phyloP scores from a whole-genome alignment of 2,113 vertebrate species.

The Mus pahari region DNA sequence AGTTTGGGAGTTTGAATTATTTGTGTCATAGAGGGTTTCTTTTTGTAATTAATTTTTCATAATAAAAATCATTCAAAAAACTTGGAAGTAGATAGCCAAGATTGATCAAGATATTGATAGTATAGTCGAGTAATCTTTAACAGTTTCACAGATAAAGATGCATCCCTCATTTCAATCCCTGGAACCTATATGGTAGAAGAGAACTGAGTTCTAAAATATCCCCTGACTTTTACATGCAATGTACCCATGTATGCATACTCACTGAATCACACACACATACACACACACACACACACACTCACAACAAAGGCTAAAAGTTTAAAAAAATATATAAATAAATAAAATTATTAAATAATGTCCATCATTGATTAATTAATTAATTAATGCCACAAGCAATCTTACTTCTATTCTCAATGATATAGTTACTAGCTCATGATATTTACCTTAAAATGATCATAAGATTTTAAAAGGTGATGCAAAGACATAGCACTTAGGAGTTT shows the following conservation, averaged over 20 bases:
- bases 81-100: background rate
- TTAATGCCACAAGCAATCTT: background rate
- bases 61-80: background rate
- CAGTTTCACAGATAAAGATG: background rate
- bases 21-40: background rate
- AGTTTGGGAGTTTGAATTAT: background rate
- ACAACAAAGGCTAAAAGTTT: background rate
- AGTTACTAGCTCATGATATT: background rate
- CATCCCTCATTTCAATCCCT: background rate
- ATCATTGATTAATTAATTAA: background rate
- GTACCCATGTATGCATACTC: background rate
- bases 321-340: background rate
- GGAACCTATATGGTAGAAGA: no score
- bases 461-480: background rate
- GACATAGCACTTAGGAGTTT: accelerated
- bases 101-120: background rate
- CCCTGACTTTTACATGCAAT: background rate
- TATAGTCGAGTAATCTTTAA: background rate
- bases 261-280: background rate
- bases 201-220: background rate
- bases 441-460: background rate
- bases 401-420: background rate
- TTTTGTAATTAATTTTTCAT: background rate
- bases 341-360: background rate
- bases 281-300: background rate